Evolutionary conservation across 2,113 vertebrate species (phyloP), one percentile per base, ranked within the genome.

Genomic region (Thamnaconus septentrionalis): DNA sequence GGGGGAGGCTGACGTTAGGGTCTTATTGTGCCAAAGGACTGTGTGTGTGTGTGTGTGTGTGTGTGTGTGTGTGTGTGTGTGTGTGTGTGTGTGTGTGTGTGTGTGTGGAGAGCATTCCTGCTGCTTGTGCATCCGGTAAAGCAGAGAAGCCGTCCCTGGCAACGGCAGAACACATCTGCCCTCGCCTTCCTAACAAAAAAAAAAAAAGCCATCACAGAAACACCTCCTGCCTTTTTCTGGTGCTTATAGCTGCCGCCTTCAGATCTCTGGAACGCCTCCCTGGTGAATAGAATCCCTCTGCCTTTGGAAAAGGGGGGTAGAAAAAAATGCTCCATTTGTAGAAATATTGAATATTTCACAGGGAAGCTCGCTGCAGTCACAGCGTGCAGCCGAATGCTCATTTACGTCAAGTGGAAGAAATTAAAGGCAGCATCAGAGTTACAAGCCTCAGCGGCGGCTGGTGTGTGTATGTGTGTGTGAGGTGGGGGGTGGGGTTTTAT

Each of bases 331-430:
- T 40, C 57, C 45, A 58, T 61, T 76, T 63, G 31, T 53, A 52
- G 65, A 70, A 59, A 49, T 6, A 1, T 45, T 67, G 62, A 66
- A 66, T 73, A 58, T 78, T 74, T 75, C 53, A 76, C 9, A 42
- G 53, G 18, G 58, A 46, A 63, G 7, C 39, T 50, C 10, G 59
- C 4, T 52, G 48, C 6, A 61, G 53, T 52, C 65, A 41, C 49
- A 66, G 61, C 53, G 42, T 73, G 79, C 18, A 66, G 52, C 18
- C 7, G 48, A 41, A 31, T 69, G n/a, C 68, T 72, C 48, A 41
- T 61, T 57, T 31, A 49, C 55, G 60, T 49, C 31, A 58, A 54
- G 12, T 11, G 54, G 55, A 71, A 57, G 4, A 42, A 78, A 65
- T 72, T 56, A 8, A 76, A 69, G 66, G 40, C 4, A 39, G n/a